phyloP scores from a whole-genome alignment of 2,888 invertebrate genomes.

The Norana najaformis region DNA sequence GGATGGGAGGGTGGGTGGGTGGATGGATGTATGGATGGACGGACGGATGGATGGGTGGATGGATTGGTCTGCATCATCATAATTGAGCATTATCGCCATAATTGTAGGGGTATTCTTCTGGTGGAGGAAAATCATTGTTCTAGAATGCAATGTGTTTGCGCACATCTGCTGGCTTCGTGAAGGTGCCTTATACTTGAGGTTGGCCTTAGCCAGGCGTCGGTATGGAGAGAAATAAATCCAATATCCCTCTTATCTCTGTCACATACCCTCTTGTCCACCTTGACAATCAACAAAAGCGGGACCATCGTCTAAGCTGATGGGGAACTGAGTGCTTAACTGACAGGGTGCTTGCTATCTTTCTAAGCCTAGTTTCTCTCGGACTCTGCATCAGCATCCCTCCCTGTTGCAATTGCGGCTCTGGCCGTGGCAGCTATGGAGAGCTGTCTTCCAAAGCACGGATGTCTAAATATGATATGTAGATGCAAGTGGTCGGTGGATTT shows the following conservation, averaged over 20 bases:
- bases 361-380: not conserved
- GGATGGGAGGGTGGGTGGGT: too few relatives aligned
- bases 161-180: not conserved
- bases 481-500: too few relatives aligned
- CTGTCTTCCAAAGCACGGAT: too few relatives aligned
- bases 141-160: not conserved
- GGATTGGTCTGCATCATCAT: not conserved
- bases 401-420: too few relatives aligned
- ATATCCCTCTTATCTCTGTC: not conserved
- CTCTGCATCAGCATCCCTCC: not conserved
- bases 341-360: not conserved
- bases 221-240: not conserved
- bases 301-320: not conserved
- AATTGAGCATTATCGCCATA: not conserved
- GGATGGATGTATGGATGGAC: too few relatives aligned
- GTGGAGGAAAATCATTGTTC: not conserved
- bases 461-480: too few relatives aligned
- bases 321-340: not conserved
- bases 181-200: not conserved
- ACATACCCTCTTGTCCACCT: not conserved
- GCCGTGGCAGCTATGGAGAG: too few relatives aligned
- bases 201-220: not conserved
- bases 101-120: not conserved
- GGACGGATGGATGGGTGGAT: too few relatives aligned
- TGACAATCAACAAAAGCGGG: not conserved